These are phyloP conservation scores for Thymelicus lineola DNA, from an alignment of 2,888 invertebrate species.

Conservation along the genomic window DNA sequence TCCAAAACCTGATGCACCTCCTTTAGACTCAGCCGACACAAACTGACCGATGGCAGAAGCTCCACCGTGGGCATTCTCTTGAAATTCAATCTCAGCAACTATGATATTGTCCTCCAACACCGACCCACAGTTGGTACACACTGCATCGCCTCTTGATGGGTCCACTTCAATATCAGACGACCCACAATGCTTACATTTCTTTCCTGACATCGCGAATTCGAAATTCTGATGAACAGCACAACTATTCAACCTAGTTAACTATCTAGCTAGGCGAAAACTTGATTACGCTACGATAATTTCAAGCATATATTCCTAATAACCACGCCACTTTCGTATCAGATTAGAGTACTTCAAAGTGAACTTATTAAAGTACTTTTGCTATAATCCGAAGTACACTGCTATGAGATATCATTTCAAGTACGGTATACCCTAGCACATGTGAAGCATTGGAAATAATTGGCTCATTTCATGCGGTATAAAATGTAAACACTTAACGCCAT, in stretches of 20 bases:
- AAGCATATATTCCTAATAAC: background rate
- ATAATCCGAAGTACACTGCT: background rate
- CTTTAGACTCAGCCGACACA: constrained; percentile 95
- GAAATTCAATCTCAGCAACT: constrained; percentile 98
- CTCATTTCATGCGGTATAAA: constrained; percentile 7
- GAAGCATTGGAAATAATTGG: background rate
- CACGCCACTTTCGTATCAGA: background rate
- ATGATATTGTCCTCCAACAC: constrained; percentile 98
- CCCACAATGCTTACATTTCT: constrained; percentile 94
- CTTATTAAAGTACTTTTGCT: background rate
- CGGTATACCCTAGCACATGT: background rate
- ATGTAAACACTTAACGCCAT: background rate
- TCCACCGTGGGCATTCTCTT: constrained; percentile 95
- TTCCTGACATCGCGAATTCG: constrained; percentile 79
- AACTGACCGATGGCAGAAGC: constrained; percentile 96
- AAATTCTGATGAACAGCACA: constrained; percentile 1
- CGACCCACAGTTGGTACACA: constrained; percentile 98
- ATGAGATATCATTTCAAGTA: background rate
- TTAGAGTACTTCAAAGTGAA: background rate
- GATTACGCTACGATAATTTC: background rate
- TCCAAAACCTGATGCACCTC: constrained; percentile 93
- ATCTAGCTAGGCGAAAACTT: background rate
- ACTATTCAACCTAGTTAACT: background rate
- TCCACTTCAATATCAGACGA: constrained; percentile 97
- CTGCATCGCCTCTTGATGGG: constrained; percentile 96